A percentile compares a stretch with the other conserved stretches of the same genome.
Conservation (phyloP, 2,113 vertebrate species). For the Odocoileus virginianus region DNA sequence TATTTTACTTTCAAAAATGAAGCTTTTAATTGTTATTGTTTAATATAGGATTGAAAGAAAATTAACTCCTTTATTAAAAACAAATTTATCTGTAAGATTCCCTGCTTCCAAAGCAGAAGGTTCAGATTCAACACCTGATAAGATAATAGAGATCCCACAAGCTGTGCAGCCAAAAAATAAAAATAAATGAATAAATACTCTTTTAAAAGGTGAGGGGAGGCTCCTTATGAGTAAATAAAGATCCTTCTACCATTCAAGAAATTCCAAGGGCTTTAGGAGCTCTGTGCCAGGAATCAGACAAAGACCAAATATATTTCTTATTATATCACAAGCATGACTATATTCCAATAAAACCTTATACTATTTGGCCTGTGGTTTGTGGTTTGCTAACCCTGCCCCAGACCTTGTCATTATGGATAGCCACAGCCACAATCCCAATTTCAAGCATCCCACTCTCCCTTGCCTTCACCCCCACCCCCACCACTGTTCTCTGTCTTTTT, state of each 20-base stretch:
- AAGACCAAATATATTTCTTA: background rate
- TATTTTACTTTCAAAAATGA: conserved; percentile 94
- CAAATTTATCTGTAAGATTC: conserved; percentile 84
- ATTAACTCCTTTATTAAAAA: conserved; percentile 95
- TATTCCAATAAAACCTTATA: background rate
- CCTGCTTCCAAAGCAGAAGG: background rate
- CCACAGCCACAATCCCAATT: too few species aligned
- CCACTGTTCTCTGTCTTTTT: background rate
- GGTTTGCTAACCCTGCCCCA: background rate
- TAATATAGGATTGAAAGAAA: conserved; percentile 95
- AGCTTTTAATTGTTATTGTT: conserved; percentile 96
- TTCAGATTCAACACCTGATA: background rate
- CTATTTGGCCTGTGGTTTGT: background rate
- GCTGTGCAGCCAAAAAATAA: background rate
- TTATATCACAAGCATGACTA: background rate
- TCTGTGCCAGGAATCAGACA: background rate
- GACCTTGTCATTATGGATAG: background rate
- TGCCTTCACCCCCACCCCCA: background rate
- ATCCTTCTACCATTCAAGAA: background rate
- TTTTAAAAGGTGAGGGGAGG: background rate
- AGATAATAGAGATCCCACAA: background rate
- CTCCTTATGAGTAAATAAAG: background rate
- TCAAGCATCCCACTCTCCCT: background rate
- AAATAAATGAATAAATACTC: background rate
- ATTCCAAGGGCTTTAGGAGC: background rate